These are phyloP conservation scores for Zophobas atratus DNA, from an alignment of 1,140 invertebrate species.

Conservation along the genomic window DNA sequence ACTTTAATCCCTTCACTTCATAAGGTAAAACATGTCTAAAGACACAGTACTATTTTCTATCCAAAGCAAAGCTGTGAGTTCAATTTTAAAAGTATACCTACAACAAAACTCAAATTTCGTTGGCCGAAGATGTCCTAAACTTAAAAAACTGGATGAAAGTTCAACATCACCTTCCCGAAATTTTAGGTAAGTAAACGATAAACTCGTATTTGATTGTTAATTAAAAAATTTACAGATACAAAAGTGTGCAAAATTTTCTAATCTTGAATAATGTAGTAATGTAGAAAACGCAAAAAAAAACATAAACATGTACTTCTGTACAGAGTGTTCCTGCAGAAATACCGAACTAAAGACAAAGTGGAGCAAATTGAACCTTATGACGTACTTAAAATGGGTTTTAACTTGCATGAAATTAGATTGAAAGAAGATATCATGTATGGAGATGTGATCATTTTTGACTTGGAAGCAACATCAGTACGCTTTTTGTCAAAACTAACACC, in stretches of 20 bases:
- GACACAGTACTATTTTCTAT: no score
- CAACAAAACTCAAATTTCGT: neutral
- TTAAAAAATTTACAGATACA: neutral
- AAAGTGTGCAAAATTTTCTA: neutral
- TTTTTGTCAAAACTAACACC: neutral
- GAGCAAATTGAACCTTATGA: neutral
- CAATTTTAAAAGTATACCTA: neutral
- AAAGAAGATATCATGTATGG: neutral
- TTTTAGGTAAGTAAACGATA: neutral
- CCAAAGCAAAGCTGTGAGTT: no score
- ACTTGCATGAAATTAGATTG: neutral
- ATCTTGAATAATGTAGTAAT: neutral
- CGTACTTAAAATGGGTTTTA: neutral
- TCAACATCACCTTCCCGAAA: neutral
- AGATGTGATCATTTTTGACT: neutral
- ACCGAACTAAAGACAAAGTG: neutral
- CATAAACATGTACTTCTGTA: neutral
- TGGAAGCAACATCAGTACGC: neutral
- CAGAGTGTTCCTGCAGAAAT: neutral
- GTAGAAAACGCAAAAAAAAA: neutral
- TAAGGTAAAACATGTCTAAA: no score
- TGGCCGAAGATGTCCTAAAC: neutral
- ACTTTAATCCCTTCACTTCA: no score
- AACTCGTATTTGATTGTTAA: neutral
- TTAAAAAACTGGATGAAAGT: neutral